Evolutionary conservation across 2,113 vertebrate species (phyloP), one percentile per base, ranked within the genome.

Genomic region (Arvicanthis niloticus): DNA sequence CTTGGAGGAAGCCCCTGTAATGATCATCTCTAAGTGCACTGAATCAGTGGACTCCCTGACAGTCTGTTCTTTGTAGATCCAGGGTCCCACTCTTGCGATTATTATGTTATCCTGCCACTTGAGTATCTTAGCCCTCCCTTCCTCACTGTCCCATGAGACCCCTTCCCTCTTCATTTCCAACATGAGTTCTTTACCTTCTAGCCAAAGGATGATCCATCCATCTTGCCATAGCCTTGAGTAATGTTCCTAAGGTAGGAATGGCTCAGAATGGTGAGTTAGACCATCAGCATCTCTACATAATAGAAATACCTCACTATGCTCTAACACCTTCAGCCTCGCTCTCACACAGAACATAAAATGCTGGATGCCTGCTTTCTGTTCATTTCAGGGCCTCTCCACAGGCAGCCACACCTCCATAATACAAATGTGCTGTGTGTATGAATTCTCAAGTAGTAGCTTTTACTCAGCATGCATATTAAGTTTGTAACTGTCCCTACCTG

Each of bases 131-230:
- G 10, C 21, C 12, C 4, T 51, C 2, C 51, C 11, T 3, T 42
- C 0, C n/a, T 16, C 29, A 26, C 1, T 26, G 65, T 65, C 48
- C 91, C 80, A 48, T 1, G 65, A 93, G 16, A 91, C 51, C 84
- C 60, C 53, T 2, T 15, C 11, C 11, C 53, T 15, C 53, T 1
- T 3, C 15, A 11, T 53, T 95, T 89, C 51, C 76, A 37, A 93
- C 72, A 86, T 0, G 22, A 89, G 56, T 95, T 95, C 42, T 96
- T 37, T 58, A 21, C 72, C 91, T 96, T 19, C 37, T 95, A 53
- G 56, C 34, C 65, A 58, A 72, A 68, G 45, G 65, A 89, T 76
- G n/a, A 56, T 12, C 80, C 26, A 9, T 21, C 48, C 60, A 17
- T 12, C 40, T 11, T 3, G 26, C 13, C n/a, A 1, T 26, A 4